Conservation (phyloP, 1,140 invertebrate species). For the Chionoecetes opilio region DNA sequence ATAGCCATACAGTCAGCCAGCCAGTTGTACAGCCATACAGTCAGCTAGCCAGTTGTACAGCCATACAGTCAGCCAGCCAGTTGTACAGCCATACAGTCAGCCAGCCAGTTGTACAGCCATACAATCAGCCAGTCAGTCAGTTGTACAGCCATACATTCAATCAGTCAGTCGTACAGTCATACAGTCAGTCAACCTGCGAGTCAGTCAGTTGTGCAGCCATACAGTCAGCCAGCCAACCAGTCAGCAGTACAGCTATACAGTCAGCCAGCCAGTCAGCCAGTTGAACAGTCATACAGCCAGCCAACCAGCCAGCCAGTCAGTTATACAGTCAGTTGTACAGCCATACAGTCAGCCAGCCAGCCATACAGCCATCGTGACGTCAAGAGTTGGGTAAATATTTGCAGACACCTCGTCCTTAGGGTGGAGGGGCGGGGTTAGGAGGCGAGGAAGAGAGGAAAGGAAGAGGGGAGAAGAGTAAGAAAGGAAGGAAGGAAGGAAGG, state of each 20-base stretch:
- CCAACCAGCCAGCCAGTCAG: neutral
- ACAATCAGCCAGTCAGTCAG: neutral
- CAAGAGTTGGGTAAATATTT: slow-evolving; percentile 9
- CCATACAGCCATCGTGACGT: neutral
- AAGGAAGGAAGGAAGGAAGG: neutral
- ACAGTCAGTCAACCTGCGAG: no score
- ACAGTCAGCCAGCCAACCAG: neutral
- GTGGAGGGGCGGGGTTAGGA: neutral
- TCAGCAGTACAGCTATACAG: neutral
- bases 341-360: neutral
- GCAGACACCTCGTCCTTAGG: slow-evolving; percentile 3
- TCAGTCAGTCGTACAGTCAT: neutral
- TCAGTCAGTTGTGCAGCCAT: no score
- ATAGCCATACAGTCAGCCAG: no score
- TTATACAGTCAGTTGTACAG: neutral
- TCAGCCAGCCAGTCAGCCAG: neutral
- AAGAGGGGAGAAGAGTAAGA: neutral
- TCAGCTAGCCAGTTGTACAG: neutral
- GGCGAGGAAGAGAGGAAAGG: neutral
- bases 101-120: neutral
- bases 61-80: neutral
- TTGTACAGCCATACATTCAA: neutral
- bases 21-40: neutral
- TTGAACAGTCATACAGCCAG: neutral
- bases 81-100: neutral